These are phyloP conservation scores for Malurus melanocephalus DNA, from an alignment of 2,113 vertebrate genomes.

Conservation along the genomic window DNA sequence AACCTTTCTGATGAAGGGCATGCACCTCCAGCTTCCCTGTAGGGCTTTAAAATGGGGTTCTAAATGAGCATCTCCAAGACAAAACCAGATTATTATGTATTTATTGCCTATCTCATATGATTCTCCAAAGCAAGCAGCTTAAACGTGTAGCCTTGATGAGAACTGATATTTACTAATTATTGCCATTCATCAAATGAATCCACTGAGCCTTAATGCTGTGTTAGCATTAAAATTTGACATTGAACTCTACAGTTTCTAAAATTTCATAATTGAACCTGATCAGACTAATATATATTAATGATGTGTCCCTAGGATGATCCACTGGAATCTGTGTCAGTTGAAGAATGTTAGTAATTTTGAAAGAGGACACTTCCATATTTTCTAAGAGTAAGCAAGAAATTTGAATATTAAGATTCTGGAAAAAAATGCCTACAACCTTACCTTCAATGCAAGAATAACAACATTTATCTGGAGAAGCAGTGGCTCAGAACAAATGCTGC, in stretches of 20 bases:
- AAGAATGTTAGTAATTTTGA: background rate
- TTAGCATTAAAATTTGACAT: constrained; percentile 7
- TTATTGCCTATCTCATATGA: background rate
- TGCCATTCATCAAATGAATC: constrained; percentile 16
- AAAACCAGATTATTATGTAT: background rate
- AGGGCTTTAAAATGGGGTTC: background rate
- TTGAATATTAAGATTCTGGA: background rate
- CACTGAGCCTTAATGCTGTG: background rate
- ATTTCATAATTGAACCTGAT: background rate
- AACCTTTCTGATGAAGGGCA: background rate
- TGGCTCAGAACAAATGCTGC: constrained; percentile 18
- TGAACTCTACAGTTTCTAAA: background rate
- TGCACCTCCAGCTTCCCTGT: background rate
- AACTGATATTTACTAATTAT: constrained; percentile 33
- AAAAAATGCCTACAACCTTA: background rate
- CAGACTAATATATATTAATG: background rate
- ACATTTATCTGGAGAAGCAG: constrained; percentile 2
- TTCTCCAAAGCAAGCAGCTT: background rate
- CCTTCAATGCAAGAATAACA: constrained; percentile 24
- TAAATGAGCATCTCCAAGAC: background rate
- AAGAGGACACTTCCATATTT: background rate
- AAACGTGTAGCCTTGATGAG: background rate
- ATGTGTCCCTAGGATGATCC: background rate
- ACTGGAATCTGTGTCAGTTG: background rate
- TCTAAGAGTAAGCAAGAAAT: background rate